Base-by-base conservation (phyloP, 1,140 invertebrate species). In the Hesperophylax magnus region DNA sequence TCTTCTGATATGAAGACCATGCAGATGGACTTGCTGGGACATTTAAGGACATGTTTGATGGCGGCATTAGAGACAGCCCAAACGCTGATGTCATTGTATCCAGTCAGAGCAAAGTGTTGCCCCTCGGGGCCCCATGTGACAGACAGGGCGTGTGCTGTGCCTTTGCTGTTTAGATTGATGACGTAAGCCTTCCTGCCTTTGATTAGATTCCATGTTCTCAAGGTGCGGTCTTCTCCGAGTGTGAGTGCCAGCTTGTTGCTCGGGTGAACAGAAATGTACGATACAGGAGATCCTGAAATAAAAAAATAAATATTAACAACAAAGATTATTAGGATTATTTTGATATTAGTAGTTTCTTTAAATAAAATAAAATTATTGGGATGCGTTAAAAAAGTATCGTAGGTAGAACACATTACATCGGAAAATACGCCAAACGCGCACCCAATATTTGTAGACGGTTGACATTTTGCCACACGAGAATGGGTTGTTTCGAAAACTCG, bases 191-290 rank as follows among this genome's bases (percentile, higher is more conserved):
- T 93, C 83, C 96, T 91, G 0, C 97, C 97, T 89, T 97, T 98
- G 0, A 99, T 90, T 78, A 99, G 89, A 91, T 99, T 98, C 98
- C 98, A 99, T 1, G 97, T 98, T 84, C 94, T 91, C 20, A 99
- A 88, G 3, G 94, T 94, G 78, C 93, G 93, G 88, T 98, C 97
- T 77, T 92, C 92, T 18, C 97, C 96, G 18, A 98, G 92, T 18
- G 96, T 96, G 7, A 99, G 86, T 2, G 96, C 96, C 77, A 99
- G 85, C 90, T 97, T 98, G 6, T 97, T 96, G 85, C 94, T 94
- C 9, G 96, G 96, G 92, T 99, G 98, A 79, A 98, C 91, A 79
- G 93, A 91, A 76, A 97, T 87, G 60, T 92, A 91, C 69, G 93
- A 93, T 0, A 97, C 92, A 15, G 93, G 88, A 71, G 90, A 89